These are phyloP conservation scores for Ammodramus savannarum DNA, from an alignment of 2,113 vertebrate genomes.

Conservation along the genomic window DNA sequence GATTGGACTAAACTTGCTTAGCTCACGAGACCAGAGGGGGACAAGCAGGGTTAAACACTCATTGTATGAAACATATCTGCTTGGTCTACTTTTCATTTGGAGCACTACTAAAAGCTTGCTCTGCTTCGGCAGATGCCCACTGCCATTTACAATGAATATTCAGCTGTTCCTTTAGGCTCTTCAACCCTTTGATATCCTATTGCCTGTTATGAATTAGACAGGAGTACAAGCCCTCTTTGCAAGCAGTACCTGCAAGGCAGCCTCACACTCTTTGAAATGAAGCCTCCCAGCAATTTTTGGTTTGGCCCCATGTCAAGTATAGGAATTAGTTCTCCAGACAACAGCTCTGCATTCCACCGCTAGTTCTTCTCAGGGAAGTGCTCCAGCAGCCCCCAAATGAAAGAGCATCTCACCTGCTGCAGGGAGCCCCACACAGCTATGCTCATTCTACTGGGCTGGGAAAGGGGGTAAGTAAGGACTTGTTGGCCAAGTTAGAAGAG, in stretches of 20 bases:
- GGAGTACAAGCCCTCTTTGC: background rate
- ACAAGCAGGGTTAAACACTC: background rate
- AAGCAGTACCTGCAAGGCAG: background rate
- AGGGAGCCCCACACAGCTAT: conserved; percentile 16
- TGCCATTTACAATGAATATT: conserved; percentile 52
- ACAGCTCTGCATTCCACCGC: background rate
- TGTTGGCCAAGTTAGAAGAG: conserved; percentile 32
- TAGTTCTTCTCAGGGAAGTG: background rate
- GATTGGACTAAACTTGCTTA: background rate
- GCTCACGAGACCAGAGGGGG: background rate
- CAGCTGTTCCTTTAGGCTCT: background rate
- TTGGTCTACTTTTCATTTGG: conserved; percentile 6
- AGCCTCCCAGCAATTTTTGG: background rate
- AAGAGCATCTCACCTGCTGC: background rate
- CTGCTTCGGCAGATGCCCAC: conserved; percentile 50
- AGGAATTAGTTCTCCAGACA: conserved; percentile 46
- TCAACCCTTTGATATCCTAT: conserved; percentile 17
- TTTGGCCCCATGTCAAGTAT: background rate
- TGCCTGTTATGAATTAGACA: background rate
- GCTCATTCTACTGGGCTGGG: background rate
- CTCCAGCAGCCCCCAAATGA: background rate
- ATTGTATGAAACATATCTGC: background rate
- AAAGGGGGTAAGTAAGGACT: conserved; percentile 5
- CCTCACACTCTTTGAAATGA: background rate
- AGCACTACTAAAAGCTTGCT: conserved; percentile 37